These are phyloP conservation scores for Caenorhabditis imperialis DNA, from an alignment of 2,888 invertebrate genomes.

Conservation along the genomic window DNA sequence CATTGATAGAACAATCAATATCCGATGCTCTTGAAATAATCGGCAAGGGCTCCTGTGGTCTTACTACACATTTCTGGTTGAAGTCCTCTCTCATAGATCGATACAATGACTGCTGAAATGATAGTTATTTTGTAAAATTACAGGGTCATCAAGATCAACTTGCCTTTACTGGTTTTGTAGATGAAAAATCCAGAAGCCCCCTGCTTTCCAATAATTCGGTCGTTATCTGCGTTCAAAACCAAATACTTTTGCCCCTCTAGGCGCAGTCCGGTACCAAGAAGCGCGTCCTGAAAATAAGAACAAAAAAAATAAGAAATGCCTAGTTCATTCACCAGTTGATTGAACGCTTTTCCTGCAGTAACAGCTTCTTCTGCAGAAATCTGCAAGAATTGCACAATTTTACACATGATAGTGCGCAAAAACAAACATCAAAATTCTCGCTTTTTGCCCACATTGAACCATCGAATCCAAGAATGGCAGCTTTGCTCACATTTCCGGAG, in stretches of 20 bases:
- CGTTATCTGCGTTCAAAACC: constrained; percentile 74
- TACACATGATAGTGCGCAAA: too few species aligned
- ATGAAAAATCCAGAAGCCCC: constrained; percentile 77
- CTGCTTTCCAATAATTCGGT: constrained; percentile 78
- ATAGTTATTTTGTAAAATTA: background rate
- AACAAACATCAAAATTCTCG: constrained; percentile 74
- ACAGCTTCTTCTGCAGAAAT: constrained; percentile 67
- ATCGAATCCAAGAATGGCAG: constrained; percentile 76
- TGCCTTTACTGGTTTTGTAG: constrained; percentile 76
- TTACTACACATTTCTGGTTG: constrained; percentile 78
- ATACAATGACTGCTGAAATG: constrained; percentile 76
- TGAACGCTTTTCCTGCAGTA: constrained; percentile 71
- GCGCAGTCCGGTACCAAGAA: constrained; percentile 73
- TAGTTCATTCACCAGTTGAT: constrained; percentile 34
- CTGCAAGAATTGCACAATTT: constrained; percentile 63
- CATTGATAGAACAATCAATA: constrained; percentile 71
- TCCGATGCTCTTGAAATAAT: constrained; percentile 76
- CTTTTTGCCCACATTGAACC: constrained; percentile 78
- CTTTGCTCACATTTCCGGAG: constrained; percentile 77
- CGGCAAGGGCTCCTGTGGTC: constrained; percentile 76
- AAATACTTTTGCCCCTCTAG: constrained; percentile 77
- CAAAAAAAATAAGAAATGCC: background rate
- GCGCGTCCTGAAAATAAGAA: constrained; percentile 58
- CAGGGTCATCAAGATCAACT: background rate
- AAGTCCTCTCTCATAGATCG: constrained; percentile 76